phyloP scores from a whole-genome alignment of 2,113 vertebrate genomes.

The Aptenodytes forsteri region DNA sequence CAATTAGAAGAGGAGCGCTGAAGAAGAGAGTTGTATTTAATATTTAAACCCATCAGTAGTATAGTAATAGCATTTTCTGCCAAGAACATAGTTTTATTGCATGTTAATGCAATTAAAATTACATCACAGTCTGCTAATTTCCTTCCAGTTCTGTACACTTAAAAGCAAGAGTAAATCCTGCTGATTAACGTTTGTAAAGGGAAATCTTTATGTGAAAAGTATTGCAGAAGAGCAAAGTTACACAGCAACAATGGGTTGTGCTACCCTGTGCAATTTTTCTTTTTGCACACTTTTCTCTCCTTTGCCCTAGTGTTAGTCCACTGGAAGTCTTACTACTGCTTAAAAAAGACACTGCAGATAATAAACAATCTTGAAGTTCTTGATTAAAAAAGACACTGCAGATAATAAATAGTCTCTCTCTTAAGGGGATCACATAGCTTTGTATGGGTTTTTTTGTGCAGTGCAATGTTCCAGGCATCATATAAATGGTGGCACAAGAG shows the following conservation, averaged over 20 bases:
- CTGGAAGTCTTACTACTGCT: not conserved
- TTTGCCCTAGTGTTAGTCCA: not conserved
- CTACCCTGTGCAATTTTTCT: not conserved
- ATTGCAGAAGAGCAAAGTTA: not conserved
- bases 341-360: not conserved
- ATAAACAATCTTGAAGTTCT: not conserved
- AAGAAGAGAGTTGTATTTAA: conserved; percentile 33
- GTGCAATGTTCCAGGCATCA: not conserved
- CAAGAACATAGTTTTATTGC: conserved; percentile 24
- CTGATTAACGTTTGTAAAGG: not conserved
- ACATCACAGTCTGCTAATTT: conserved; percentile 48
- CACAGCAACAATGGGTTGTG: not conserved
- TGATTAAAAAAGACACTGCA: not conserved
- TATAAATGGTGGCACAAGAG: not conserved
- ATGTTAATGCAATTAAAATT: conserved; percentile 65
- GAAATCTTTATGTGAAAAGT: not conserved
- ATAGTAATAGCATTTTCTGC: conserved; percentile 5
- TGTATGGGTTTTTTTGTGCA: not conserved
- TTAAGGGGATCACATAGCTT: not conserved
- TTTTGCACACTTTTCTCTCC: not conserved
- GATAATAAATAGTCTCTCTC: not conserved
- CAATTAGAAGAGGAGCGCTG: conserved; percentile 40
- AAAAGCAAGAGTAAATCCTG: conserved; percentile 24
- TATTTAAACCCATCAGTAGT: conserved; percentile 42
- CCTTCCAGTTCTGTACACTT: not conserved